A percentile compares a stretch with the other conserved stretches of the same genome.
These are phyloP conservation scores for Scaptomyza reducta DNA, from an alignment of 2,888 invertebrate genomes.

Conservation along the genomic window DNA sequence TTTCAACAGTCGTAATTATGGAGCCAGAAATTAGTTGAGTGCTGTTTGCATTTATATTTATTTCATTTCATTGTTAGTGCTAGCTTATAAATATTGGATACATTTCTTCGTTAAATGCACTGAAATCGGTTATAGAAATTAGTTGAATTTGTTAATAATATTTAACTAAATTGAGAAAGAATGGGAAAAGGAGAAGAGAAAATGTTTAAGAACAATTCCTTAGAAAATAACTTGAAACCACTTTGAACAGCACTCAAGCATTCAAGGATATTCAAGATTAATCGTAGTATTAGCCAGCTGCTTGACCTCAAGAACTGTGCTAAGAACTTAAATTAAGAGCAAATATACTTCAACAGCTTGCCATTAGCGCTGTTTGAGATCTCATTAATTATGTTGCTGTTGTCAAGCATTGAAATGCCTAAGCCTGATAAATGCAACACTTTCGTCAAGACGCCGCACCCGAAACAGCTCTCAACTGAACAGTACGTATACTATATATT, in stretches of 20 bases:
- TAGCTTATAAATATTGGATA: no score
- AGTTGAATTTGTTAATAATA: no score
- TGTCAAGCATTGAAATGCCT: constrained; percentile 39
- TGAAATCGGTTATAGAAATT: no score
- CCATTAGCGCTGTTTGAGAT: constrained; percentile 39
- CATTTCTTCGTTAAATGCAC: no score
- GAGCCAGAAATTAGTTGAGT: background rate
- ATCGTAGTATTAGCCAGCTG: constrained; percentile 3
- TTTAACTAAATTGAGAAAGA: no score
- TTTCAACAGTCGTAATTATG: background rate
- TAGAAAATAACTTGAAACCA: background rate
- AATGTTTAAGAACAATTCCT: background rate
- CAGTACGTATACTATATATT: constrained; percentile 1
- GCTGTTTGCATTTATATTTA: background rate
- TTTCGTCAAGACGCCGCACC: constrained; percentile 36
- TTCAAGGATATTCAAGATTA: constrained; percentile 7
- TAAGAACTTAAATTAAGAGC: constrained; percentile 2
- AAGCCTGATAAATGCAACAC: constrained; percentile 66
- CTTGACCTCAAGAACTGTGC: constrained; percentile 19
- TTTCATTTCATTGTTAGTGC: no score
- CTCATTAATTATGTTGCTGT: constrained; percentile 53
- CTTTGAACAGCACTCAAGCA: background rate
- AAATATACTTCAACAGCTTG: background rate
- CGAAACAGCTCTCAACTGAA: constrained; percentile 17
- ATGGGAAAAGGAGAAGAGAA: no score